Conservation (phyloP, 1,140 invertebrate genomes). For the Megalopta genalis region DNA sequence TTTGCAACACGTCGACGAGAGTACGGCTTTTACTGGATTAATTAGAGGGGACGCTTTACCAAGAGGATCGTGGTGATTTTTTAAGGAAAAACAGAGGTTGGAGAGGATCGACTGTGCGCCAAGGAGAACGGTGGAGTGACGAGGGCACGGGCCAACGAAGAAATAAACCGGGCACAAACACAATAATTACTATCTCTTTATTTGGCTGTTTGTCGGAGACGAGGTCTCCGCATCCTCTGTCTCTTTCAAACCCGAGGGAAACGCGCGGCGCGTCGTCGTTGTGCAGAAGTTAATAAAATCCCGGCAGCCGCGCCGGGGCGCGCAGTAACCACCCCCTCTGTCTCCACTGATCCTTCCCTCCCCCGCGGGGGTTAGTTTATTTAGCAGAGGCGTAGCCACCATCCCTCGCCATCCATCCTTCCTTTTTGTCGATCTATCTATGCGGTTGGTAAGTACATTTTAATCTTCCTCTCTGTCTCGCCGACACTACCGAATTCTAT, state of each 20-base stretch:
- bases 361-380: slow-evolving; percentile 74
- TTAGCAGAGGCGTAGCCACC: slow-evolving; percentile 77
- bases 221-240: slow-evolving; percentile 59
- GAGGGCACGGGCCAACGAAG: slow-evolving; percentile 60
- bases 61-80: slow-evolving; percentile 40
- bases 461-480: slow-evolving; percentile 28
- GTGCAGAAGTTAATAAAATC: slow-evolving; percentile 80
- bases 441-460: slow-evolving; percentile 41
- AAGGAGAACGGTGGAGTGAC: slow-evolving; percentile 37
- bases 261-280: slow-evolving; percentile 66
- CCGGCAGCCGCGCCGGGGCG: slow-evolving; percentile 68
- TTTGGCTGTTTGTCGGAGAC: slow-evolving; percentile 76
- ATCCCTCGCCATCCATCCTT: slow-evolving; percentile 50
- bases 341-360: slow-evolving; percentile 29
- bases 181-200: slow-evolving; percentile 79
- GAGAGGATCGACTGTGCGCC: neutral
- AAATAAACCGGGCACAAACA: slow-evolving; percentile 75
- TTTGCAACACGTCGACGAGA: neutral
- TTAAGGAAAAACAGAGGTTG: slow-evolving; percentile 35
- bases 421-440: slow-evolving; percentile 54
- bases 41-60: slow-evolving; percentile 19
- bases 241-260: slow-evolving; percentile 55
- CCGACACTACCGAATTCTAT: slow-evolving; percentile 6
- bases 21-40: neutral
- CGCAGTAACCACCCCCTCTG: slow-evolving; percentile 57